Evolutionary conservation across 2,113 vertebrate species (phyloP).

Genomic region (Bos javanicus): DNA sequence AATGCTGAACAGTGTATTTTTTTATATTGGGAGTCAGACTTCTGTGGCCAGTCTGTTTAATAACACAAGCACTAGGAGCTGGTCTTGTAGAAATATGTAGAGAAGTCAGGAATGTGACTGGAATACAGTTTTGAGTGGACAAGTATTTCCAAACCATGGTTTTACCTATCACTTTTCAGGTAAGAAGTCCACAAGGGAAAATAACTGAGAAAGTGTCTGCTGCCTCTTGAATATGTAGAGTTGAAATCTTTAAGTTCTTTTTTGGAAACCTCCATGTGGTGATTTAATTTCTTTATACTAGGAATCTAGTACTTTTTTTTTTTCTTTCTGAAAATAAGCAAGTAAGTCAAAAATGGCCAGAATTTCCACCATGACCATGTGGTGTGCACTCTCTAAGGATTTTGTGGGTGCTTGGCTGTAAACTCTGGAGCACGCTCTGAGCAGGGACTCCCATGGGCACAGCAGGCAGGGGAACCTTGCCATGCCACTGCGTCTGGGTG

Average conservation of each 20-base stretch:
- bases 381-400: background rate
- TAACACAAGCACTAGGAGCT: conserved; percentile 29
- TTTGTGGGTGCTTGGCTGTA: background rate
- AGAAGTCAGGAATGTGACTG: conserved; percentile 31
- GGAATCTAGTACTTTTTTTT: background rate
- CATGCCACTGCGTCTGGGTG: background rate
- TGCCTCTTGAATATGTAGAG: background rate
- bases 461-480: background rate
- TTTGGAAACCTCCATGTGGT: background rate
- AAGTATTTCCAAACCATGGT: background rate
- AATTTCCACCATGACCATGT: background rate
- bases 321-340: conserved; percentile 29
- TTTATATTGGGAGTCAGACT: conserved; percentile 32
- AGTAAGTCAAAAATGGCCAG: background rate
- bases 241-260: background rate
- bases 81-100: conserved; percentile 1
- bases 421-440: background rate
- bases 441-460: background rate
- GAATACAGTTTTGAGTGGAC: conserved; percentile 21
- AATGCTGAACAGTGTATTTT: conserved; percentile 27
- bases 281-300: conserved; percentile 21
- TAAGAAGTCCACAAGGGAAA: background rate
- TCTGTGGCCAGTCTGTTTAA: conserved; percentile 54
- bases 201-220: background rate
- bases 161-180: background rate